Evolutionary conservation across 2,888 invertebrate species (phyloP).

Genomic region (Drosophila falleni): DNA sequence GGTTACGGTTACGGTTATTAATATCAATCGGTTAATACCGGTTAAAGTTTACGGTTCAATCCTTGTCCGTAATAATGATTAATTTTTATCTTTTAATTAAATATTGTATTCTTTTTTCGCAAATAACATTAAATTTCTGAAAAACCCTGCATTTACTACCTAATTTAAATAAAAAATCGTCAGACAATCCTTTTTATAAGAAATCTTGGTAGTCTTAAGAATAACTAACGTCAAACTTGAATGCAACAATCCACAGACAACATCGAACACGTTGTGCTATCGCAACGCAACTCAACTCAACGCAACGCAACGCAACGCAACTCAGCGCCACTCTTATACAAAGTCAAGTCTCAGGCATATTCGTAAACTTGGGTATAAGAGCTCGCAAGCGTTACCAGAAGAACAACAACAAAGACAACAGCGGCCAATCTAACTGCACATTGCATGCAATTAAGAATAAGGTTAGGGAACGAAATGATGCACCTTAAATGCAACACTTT

Average conservation of each 20-base stretch:
- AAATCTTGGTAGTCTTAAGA: not conserved
- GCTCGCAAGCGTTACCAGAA: slow-evolving; percentile 2
- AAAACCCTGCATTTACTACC: no score
- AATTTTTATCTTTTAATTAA: no score
- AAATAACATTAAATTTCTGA: no score
- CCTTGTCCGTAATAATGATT: no score
- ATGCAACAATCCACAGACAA: slow-evolving; percentile 20
- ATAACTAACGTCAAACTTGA: not conserved
- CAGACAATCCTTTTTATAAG: not conserved
- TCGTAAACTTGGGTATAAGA: slow-evolving; percentile 50
- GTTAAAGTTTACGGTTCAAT: no score
- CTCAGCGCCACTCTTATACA: slow-evolving; percentile 59
- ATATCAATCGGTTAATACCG: no score
- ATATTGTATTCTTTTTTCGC: no score
- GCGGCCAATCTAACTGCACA: slow-evolving; percentile 11
- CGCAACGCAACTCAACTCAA: not conserved
- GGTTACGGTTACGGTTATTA: no score
- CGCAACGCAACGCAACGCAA: slow-evolving; percentile 19
- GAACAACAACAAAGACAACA: slow-evolving; percentile 3
- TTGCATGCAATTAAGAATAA: slow-evolving; percentile 27
- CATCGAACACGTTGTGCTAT: slow-evolving; percentile 37
- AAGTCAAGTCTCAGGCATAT: not conserved
- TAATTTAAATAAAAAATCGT: no score
- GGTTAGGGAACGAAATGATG: slow-evolving; percentile 9
- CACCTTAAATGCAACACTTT: slow-evolving; percentile 19